Evolutionary conservation across 1,140 invertebrate genomes (phyloP), one percentile per base, ranked within the genome.

Genomic region (Aplysia californica): DNA sequence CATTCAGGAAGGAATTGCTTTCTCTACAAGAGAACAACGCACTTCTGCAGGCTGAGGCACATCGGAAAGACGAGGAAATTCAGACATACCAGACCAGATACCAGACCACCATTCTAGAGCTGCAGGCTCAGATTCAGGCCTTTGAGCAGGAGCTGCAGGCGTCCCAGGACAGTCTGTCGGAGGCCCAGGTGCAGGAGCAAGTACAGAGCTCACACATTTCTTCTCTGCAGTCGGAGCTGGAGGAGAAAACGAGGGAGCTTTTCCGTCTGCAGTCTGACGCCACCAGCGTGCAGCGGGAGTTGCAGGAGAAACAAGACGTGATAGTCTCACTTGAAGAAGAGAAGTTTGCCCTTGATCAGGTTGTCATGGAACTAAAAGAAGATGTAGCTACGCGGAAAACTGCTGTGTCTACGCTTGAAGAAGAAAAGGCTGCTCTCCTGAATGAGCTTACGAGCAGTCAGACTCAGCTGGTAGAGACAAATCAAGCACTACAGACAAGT

Each of bases 231-330:
- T 0, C 21, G 26, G 41, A 77, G 26, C 10, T 77, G 29, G 65
- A 55, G 26, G 58, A 55, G 26, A 77, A 77, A 65, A 71, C 59
- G 2, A 23, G 55, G 39, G 58, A 64, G 31, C 20, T 65, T 1
- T 35, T 68, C 38, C 44, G 26, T 56, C 50, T 64, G n/a, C 71
- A 74, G 20, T 3, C 71, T 39, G 71, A 74, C 29, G 3, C 31
- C 18, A 3, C 58, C 1, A 5, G 35, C 26, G 21, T 6, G 3
- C 26, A 72, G 18, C 44, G 59, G 23, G 55, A 36, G 3, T 59
- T 72, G 50, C 5, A 59, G 6, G 50, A 76, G 29, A 61, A 41
- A 31, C 10, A 58, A 21, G 66, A 18, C 18, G n/a, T n/a, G n/a
- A n/a, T n/a, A n/a, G n/a, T n/a, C n/a, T n/a, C n/a, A n/a, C n/a